phyloP scores from a whole-genome alignment of 2,888 invertebrate species.

The Ormyrus nitidulus region DNA sequence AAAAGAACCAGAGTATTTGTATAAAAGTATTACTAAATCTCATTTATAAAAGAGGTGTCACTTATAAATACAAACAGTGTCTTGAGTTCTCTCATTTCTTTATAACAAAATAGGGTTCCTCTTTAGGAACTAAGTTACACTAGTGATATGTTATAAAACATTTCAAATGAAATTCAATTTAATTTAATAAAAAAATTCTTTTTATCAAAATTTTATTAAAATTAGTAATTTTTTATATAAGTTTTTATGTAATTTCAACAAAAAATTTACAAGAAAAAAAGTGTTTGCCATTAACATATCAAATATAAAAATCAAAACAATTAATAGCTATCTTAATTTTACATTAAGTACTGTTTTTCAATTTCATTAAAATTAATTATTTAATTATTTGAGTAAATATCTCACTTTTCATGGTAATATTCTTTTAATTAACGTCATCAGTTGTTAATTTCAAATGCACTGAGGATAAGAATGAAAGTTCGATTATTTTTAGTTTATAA shows the following conservation, averaged over 20 bases:
- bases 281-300: neutral
- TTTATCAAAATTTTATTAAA: too few relatives aligned
- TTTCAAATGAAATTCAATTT: constrained; percentile 6
- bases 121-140: constrained; percentile 10
- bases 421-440: too few relatives aligned
- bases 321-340: constrained; percentile 10
- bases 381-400: constrained; percentile 23
- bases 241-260: constrained; percentile 40
- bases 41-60: constrained; percentile 20
- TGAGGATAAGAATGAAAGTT: too few relatives aligned
- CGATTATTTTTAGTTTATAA: too few relatives aligned
- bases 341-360: neutral
- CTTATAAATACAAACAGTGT: constrained; percentile 9
- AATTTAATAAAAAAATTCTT: neutral
- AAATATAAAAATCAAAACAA: constrained; percentile 1
- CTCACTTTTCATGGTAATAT: constrained; percentile 40
- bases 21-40: constrained; percentile 19
- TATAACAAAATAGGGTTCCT: constrained; percentile 25
- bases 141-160: constrained; percentile 24
- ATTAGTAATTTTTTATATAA: too few relatives aligned
- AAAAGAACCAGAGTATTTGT: constrained; percentile 23
- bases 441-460: too few relatives aligned
- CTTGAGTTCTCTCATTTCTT: constrained; percentile 13
- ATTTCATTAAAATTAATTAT: constrained; percentile 24
- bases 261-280: constrained; percentile 65